phyloP scores from a whole-genome alignment of 92 coral and sea anemone genomes.

The Bergia puertoricense region DNA sequence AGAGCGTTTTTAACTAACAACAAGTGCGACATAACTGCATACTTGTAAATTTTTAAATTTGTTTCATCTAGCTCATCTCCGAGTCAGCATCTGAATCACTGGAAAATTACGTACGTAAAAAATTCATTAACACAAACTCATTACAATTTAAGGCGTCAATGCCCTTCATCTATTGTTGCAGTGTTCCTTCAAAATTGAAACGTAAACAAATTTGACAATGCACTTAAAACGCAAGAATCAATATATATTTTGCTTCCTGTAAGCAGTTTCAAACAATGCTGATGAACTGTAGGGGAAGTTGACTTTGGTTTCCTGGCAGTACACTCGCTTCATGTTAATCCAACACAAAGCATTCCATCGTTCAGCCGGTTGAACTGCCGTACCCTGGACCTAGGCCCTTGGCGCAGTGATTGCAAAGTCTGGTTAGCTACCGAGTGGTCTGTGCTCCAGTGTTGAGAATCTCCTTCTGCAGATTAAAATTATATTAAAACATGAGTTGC shows the following conservation, averaged over 20 bases:
- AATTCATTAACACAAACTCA: too few relatives aligned
- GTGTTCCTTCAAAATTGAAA: neutral
- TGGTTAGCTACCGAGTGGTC: conserved; percentile 26
- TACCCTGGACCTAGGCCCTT: neutral
- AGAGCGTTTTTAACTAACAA: too few relatives aligned
- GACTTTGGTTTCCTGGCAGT: neutral
- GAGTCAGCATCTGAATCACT: too few relatives aligned
- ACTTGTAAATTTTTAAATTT: too few relatives aligned
- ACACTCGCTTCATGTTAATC: neutral
- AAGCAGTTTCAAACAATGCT: neutral
- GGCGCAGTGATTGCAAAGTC: neutral
- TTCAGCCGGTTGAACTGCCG: neutral
- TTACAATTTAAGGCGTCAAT: neutral
- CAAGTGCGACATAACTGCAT: too few relatives aligned
- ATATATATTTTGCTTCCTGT: neutral
- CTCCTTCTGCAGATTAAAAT: neutral
- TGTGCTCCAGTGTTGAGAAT: conserved; percentile 19
- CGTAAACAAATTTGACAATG: neutral
- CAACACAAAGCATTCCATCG: neutral
- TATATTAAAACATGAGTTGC: neutral
- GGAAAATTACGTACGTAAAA: too few relatives aligned
- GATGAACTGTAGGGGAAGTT: neutral
- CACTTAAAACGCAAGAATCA: neutral
- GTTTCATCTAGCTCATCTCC: too few relatives aligned
- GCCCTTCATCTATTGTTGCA: neutral